phyloP scores from a whole-genome alignment of 2,888 invertebrate genomes.

The Hirtodrosophila confusa region DNA sequence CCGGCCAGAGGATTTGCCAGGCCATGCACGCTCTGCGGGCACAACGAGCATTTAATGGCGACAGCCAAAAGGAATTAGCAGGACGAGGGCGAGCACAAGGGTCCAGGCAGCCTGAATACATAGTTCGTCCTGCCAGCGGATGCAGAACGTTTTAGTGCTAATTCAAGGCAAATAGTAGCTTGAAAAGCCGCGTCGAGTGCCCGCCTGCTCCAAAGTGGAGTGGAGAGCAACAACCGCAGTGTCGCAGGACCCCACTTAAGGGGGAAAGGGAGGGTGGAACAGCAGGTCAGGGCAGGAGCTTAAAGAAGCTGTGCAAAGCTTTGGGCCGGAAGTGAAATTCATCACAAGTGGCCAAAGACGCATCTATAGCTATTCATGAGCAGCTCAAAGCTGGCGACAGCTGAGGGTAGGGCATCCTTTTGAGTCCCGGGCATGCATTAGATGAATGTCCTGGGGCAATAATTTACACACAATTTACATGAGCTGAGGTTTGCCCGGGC shows the following conservation, averaged over 20 bases:
- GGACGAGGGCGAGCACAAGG: slow-evolving; percentile 3
- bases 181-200: slow-evolving; percentile 15
- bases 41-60: slow-evolving; percentile 72
- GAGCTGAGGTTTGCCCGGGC: slow-evolving; percentile 37
- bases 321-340: slow-evolving; percentile 25
- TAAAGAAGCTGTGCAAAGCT: slow-evolving; percentile 16
- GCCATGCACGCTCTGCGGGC: slow-evolving; percentile 38
- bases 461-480: slow-evolving; percentile 71
- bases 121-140: slow-evolving; percentile 39
- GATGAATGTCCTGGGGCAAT: slow-evolving; percentile 67
- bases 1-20: slow-evolving; percentile 31
- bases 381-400: background rate
- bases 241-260: background rate
- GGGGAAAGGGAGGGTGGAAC: too few species aligned
- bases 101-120: slow-evolving; percentile 43
- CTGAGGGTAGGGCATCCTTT: too few species aligned
- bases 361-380: slow-evolving; percentile 31
- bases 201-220: slow-evolving; percentile 19
- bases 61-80: slow-evolving; percentile 58
- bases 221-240: slow-evolving; percentile 8
- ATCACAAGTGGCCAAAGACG: slow-evolving; percentile 24
- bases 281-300: background rate
- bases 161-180: slow-evolving; percentile 47
- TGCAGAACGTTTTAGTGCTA: slow-evolving; percentile 60
- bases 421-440: slow-evolving; percentile 43